Evolutionary conservation across 2,113 vertebrate species (phyloP).

Genomic region (Menidia beryllina): DNA sequence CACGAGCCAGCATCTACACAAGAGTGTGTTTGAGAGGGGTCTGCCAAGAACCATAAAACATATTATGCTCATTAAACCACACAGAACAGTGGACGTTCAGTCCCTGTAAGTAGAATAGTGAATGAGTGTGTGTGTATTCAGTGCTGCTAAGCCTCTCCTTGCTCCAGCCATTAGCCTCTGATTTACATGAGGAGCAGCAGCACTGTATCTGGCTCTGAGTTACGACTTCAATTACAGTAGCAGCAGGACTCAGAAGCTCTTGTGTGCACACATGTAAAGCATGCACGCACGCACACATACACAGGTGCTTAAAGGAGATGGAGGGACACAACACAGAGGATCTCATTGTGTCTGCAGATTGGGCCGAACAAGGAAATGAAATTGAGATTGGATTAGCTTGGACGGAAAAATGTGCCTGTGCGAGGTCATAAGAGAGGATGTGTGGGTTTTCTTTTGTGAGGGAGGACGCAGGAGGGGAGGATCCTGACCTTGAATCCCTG

Average conservation of each 20-base stretch:
- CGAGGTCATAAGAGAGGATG: conserved; percentile 1
- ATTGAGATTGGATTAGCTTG: conserved; percentile 59
- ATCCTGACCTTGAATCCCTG: conserved; percentile 76
- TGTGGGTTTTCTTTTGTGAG: conserved; percentile 15
- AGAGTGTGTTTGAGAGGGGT: conserved; percentile 26
- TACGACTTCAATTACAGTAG: conserved; percentile 79
- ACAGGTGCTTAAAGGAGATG: conserved; percentile 53
- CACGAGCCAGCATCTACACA: conserved; percentile 5
- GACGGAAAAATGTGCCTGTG: conserved; percentile 54
- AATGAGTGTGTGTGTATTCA: conserved; percentile 23
- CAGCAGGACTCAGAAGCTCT: conserved; percentile 40
- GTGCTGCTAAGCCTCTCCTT: conserved; percentile 40
- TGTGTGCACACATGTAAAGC: neutral
- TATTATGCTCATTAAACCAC: conserved; percentile 60
- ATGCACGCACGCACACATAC: neutral
- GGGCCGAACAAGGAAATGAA: conserved; percentile 58
- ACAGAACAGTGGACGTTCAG: conserved; percentile 54
- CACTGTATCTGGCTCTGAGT: conserved; percentile 64
- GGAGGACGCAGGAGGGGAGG: conserved; percentile 23
- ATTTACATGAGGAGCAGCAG: conserved; percentile 72
- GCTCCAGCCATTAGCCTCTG: conserved; percentile 61
- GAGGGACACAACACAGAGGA: conserved; percentile 58
- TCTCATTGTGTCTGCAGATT: conserved; percentile 63
- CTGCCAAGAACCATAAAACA: conserved; percentile 57
- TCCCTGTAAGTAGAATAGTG: conserved; percentile 21